Evolutionary conservation across 1,140 invertebrate genomes (phyloP).

Genomic region (Drosophila arawakana): DNA sequence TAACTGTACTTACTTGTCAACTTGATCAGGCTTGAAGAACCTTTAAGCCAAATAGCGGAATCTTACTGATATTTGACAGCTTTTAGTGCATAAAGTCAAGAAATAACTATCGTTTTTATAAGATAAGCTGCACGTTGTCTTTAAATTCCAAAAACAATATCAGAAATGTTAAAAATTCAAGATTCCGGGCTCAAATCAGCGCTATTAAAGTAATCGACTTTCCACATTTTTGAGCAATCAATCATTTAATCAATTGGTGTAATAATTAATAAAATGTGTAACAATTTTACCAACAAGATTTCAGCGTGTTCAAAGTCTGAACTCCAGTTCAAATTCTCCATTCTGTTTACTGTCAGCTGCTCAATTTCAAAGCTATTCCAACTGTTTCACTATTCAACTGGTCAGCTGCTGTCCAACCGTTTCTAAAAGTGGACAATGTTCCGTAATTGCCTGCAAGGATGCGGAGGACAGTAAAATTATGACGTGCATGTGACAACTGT

Average conservation of each 20-base stretch:
- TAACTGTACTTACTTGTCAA: constrained; percentile 32
- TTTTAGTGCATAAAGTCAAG: too few species aligned
- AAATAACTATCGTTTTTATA: too few species aligned
- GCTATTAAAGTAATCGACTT: too few species aligned
- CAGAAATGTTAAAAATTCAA: too few species aligned
- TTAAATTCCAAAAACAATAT: too few species aligned
- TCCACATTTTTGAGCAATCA: too few species aligned
- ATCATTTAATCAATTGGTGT: too few species aligned
- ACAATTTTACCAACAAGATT: too few species aligned
- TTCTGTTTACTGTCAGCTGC: constrained; percentile 36
- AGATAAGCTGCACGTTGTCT: too few species aligned
- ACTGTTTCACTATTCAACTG: constrained; percentile 41
- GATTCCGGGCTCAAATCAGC: too few species aligned
- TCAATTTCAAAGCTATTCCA: not conserved
- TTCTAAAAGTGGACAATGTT: constrained; percentile 10
- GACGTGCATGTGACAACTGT: constrained; percentile 52
- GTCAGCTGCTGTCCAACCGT: constrained; percentile 53
- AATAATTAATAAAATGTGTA: too few species aligned
- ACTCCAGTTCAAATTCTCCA: not conserved
- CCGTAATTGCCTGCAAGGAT: constrained; percentile 59
- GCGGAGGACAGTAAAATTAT: constrained; percentile 37
- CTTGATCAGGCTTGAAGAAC: constrained; percentile 17
- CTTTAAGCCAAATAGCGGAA: constrained; percentile 1
- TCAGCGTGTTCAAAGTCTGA: too few species aligned
- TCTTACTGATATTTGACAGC: not conserved